Percentiles rank a stretch among this genome's conserved stretches.
Evolutionary conservation across 1,140 invertebrate genomes (phyloP).

Genomic region (Sminthurides bifidus): DNA sequence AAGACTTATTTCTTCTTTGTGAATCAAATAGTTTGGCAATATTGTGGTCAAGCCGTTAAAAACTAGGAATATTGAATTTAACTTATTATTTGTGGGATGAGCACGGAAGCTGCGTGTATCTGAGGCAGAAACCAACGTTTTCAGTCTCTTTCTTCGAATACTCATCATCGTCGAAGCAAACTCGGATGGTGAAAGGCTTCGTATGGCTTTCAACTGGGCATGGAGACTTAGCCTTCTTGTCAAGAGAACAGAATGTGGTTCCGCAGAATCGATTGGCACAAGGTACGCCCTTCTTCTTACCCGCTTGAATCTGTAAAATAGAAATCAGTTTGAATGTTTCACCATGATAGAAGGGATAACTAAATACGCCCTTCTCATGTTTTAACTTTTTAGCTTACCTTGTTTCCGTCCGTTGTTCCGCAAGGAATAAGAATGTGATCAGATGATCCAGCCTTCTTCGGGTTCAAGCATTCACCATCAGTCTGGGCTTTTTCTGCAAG

Average conservation of each 20-base stretch:
- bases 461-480: constrained; percentile 31
- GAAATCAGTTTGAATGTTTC: not conserved
- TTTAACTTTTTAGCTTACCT: constrained; percentile 19
- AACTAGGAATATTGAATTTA: not conserved
- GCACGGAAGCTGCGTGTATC: constrained; percentile 32
- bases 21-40: too few species aligned
- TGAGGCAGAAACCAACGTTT: constrained; percentile 32
- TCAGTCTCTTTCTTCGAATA: constrained; percentile 32
- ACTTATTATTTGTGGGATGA: constrained; percentile 26
- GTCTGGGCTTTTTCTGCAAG: constrained; percentile 32
- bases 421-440: constrained; percentile 33
- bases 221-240: constrained; percentile 31
- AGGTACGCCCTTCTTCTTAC: constrained; percentile 33
- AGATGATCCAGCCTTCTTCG: constrained; percentile 30
- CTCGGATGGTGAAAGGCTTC: constrained; percentile 32
- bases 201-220: constrained; percentile 32
- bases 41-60: too few species aligned
- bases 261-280: constrained; percentile 32
- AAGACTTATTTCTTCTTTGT: too few species aligned
- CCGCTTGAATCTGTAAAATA: constrained; percentile 29
- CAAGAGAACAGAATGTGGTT: constrained; percentile 32
- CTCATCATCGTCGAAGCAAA: constrained; percentile 33
- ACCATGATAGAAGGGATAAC: not conserved
- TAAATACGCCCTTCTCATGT: not conserved
- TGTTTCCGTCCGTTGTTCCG: constrained; percentile 33